Evolutionary conservation across 2,113 vertebrate species (phyloP).

Genomic region (Siniperca chuatsi): DNA sequence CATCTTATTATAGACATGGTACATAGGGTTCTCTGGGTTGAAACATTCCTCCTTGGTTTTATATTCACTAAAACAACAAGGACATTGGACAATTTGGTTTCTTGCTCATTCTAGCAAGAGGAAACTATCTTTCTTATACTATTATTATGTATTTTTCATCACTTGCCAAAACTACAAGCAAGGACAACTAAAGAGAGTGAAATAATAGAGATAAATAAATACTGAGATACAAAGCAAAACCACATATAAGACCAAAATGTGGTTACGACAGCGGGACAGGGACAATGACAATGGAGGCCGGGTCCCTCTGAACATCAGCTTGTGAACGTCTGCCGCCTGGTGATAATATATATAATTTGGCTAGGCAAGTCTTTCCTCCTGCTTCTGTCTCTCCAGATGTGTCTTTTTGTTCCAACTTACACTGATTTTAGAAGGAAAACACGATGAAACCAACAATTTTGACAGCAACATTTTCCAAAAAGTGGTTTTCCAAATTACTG

Average conservation of each 20-base stretch:
- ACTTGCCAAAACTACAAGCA: neutral
- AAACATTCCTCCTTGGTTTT: neutral
- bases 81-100: too few relatives aligned
- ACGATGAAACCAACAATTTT: neutral
- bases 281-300: neutral
- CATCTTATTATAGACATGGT: neutral
- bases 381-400: neutral
- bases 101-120: neutral
- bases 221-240: neutral
- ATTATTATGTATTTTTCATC: neutral
- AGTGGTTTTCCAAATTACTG: neutral
- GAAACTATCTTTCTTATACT: neutral
- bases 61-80: neutral
- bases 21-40: neutral
- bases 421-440: neutral
- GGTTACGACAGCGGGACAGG: neutral
- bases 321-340: neutral
- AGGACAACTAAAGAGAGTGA: neutral
- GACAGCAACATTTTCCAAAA: neutral
- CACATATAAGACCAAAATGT: neutral
- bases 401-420: neutral
- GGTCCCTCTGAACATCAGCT: neutral
- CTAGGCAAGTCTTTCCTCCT: neutral
- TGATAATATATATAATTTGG: neutral
- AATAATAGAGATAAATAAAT: neutral